A percentile compares a stretch with the other conserved stretches of the same genome.
Conservation (phyloP, 2,113 vertebrate genomes). For the Engraulis encrasicolus region DNA sequence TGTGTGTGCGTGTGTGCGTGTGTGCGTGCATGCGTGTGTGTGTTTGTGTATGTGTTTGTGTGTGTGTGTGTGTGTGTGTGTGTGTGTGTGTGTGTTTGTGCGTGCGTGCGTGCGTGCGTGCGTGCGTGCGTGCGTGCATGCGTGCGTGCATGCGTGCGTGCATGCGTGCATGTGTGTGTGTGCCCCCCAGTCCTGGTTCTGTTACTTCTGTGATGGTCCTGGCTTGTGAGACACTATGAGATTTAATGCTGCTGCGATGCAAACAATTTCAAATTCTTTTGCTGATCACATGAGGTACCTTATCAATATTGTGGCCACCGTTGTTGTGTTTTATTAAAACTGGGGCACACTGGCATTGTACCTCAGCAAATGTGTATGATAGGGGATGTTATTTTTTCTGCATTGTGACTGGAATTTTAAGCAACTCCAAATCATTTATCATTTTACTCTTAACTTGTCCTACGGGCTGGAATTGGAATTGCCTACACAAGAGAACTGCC, state of each 20-base stretch:
- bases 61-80: too few relatives aligned
- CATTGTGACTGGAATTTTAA: too few relatives aligned
- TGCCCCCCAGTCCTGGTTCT: background rate
- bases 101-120: background rate
- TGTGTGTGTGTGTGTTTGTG: too few relatives aligned
- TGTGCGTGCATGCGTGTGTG: background rate
- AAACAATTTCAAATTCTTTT: background rate
- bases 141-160: background rate
- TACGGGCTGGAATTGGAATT: too few relatives aligned
- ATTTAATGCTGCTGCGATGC: background rate
- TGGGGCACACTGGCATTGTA: background rate
- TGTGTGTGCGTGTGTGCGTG: background rate
- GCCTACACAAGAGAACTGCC: too few relatives aligned
- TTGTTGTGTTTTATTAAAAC: background rate
- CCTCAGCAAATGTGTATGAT: background rate
- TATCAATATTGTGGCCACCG: background rate
- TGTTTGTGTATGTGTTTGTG: slow-evolving; percentile 7
- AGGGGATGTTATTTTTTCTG: background rate
- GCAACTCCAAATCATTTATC: too few relatives aligned
- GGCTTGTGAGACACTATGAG: background rate
- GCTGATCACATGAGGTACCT: background rate
- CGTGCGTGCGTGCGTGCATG: background rate
- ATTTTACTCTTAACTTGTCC: too few relatives aligned
- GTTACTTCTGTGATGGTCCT: background rate
- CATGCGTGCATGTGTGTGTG: slow-evolving; percentile 14